A percentile compares a stretch with the other conserved stretches of the same genome.
These are phyloP conservation scores for Enteromius argenteus DNA, from an alignment of 2,797 vertebrate species.

Conservation along the genomic window DNA sequence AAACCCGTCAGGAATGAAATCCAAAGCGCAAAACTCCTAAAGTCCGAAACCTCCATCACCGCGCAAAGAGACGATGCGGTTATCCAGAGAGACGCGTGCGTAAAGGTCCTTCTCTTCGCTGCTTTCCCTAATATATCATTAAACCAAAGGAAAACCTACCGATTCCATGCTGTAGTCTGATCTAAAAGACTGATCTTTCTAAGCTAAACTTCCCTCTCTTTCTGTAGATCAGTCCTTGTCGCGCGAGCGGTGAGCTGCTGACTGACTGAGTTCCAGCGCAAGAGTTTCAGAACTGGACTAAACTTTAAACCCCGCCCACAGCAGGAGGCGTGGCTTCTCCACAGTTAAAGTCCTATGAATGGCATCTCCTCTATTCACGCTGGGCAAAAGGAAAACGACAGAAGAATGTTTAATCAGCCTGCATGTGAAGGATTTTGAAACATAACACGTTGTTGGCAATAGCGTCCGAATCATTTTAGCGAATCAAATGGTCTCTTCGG, in stretches of 20 bases:
- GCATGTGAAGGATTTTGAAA: constrained; percentile 49
- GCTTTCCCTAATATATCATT: neutral
- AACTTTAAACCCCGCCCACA: constrained; percentile 81
- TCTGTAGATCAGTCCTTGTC: neutral
- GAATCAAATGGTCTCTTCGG: neutral
- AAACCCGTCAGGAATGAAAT: constrained; percentile 72
- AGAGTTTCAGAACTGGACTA: constrained; percentile 70
- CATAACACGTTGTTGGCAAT: constrained; percentile 51
- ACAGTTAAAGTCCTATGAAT: constrained; percentile 43
- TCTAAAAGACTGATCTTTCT: neutral
- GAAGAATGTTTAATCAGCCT: constrained; percentile 54
- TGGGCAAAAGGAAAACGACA: neutral
- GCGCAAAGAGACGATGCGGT: neutral
- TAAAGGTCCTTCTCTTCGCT: constrained; percentile 1
- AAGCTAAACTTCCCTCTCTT: constrained; percentile 19
- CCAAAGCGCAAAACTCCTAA: constrained; percentile 62
- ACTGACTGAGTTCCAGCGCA: constrained; percentile 59
- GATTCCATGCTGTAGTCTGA: constrained; percentile 13
- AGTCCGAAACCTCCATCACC: constrained; percentile 59
- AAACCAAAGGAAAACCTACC: neutral
- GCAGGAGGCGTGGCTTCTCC: constrained; percentile 56
- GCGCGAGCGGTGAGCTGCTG: neutral
- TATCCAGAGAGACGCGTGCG: constrained; percentile 14
- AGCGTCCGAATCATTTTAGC: neutral
- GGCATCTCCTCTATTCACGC: constrained; percentile 35